These are phyloP conservation scores for Mionectes olivaceus DNA, from an alignment of 2,797 vertebrate genomes.

Conservation along the genomic window DNA sequence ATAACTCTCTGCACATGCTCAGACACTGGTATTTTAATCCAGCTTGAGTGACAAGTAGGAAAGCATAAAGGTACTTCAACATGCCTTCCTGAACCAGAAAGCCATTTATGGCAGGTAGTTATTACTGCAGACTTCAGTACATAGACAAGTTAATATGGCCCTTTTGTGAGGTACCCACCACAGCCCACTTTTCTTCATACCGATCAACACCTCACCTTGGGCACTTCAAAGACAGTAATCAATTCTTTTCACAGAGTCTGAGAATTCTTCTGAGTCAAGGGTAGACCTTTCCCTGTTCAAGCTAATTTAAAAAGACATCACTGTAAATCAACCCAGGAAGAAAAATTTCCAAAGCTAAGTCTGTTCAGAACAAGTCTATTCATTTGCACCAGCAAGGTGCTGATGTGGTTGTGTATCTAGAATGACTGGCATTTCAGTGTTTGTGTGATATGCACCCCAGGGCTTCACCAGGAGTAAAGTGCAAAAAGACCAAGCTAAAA, in stretches of 20 bases:
- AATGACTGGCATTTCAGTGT: background rate
- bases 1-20: background rate
- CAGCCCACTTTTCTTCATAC: background rate
- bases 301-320: background rate
- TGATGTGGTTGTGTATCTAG: background rate
- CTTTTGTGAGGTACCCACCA: background rate
- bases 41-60: background rate
- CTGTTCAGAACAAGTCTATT: background rate
- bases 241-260: background rate
- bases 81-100: background rate
- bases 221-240: background rate
- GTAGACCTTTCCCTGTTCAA: accelerated
- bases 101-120: background rate
- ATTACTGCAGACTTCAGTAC: background rate
- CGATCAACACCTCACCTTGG: background rate
- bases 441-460: background rate
- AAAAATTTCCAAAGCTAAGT: background rate
- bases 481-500: background rate
- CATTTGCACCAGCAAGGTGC: background rate
- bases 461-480: background rate
- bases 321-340: background rate
- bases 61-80: background rate
- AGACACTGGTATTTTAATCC: background rate
- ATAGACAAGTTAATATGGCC: background rate
- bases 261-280: background rate